Evolutionary conservation across 2,797 vertebrate species (phyloP).

Genomic region (Rhinatrema bivittatum): DNA sequence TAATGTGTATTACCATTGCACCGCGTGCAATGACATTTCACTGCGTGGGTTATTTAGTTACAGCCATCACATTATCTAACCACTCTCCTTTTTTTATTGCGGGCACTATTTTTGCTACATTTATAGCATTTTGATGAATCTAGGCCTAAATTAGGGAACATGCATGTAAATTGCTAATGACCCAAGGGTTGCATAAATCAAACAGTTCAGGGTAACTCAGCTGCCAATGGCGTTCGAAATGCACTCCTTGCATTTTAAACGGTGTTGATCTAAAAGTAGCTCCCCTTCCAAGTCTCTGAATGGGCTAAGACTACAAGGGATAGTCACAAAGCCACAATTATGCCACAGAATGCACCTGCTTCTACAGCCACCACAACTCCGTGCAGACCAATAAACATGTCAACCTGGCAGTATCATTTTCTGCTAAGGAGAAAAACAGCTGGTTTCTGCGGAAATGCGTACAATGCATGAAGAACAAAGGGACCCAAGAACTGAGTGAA

Average conservation of each 20-base stretch:
- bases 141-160: too few species aligned
- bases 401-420: constrained; percentile 59
- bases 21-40: too few species aligned
- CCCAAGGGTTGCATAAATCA: constrained; percentile 38
- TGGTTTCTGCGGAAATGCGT: constrained; percentile 34
- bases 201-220: constrained; percentile 38
- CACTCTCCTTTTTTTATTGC: too few species aligned
- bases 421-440: constrained; percentile 52
- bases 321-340: constrained; percentile 63
- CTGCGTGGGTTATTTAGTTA: too few species aligned
- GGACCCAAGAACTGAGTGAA: constrained; percentile 9
- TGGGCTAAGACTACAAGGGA: constrained; percentile 18
- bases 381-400: constrained; percentile 35
- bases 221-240: constrained; percentile 40
- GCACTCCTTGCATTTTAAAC: constrained; percentile 16
- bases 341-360: constrained; percentile 63
- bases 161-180: too few species aligned
- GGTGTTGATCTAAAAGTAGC: constrained; percentile 26
- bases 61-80: too few species aligned
- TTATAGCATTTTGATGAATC: too few species aligned
- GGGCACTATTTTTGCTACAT: too few species aligned
- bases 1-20: too few species aligned
- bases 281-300: constrained; percentile 40
- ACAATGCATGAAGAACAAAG: constrained; percentile 46
- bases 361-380: constrained; percentile 21